Evolutionary conservation across 2,797 vertebrate genomes (phyloP).

Genomic region (Chloroceryle inda): DNA sequence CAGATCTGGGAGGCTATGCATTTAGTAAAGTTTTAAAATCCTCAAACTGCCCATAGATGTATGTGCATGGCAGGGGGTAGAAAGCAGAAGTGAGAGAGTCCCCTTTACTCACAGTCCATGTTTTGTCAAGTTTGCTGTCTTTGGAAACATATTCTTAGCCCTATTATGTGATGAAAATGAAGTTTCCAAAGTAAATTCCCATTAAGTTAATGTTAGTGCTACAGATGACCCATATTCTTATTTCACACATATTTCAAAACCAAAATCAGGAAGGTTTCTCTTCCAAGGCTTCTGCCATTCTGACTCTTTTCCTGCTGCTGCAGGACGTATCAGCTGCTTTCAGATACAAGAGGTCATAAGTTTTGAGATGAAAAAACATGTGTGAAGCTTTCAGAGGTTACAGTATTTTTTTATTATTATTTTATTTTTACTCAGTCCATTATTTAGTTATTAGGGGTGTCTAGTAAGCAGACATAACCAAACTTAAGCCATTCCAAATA

Average conservation of each 20-base stretch:
- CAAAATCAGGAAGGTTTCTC: not conserved
- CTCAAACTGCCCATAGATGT: not conserved
- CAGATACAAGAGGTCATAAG: not conserved
- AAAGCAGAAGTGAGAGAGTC: not conserved
- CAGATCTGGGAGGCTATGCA: not conserved
- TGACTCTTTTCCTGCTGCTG: not conserved
- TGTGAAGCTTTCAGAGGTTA: not conserved
- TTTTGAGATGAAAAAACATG: not conserved
- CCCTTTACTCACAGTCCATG: not conserved
- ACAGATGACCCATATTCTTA: not conserved
- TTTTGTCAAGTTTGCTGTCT: not conserved
- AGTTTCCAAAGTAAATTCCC: not conserved
- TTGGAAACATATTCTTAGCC: not conserved
- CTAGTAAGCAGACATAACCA: not conserved
- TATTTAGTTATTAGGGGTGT: not conserved
- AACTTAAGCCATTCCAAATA: not conserved
- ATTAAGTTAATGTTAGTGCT: not conserved
- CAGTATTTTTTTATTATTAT: not conserved
- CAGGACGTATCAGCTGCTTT: not conserved
- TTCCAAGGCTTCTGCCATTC: not conserved
- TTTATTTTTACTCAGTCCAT: not conserved
- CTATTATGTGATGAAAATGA: not conserved
- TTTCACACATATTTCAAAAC: conserved; percentile 4
- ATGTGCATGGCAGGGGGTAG: not conserved
- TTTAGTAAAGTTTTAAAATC: not conserved